Conservation (phyloP, 2,888 invertebrate genomes). For the Ophion costatus region DNA sequence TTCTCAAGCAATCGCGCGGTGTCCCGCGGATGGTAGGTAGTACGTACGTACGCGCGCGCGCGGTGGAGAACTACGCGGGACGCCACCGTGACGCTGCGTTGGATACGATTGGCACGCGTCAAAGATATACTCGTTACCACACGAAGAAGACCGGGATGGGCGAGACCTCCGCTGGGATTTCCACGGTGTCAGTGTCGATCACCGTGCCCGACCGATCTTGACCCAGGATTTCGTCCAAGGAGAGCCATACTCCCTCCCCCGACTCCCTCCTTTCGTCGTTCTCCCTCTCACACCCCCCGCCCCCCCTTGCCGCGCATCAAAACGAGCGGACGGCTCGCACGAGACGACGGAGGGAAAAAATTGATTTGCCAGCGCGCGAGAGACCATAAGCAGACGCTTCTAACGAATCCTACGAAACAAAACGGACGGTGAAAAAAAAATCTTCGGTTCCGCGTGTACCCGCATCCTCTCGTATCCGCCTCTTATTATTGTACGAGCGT, state of each 20-base stretch:
- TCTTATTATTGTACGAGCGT: slow-evolving; percentile 56
- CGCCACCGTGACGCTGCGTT: slow-evolving; percentile 54
- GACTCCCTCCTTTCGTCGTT: not conserved
- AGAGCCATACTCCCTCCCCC: not conserved
- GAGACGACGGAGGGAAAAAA: not conserved
- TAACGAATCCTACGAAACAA: slow-evolving; percentile 40
- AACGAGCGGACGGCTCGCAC: slow-evolving; percentile 29
- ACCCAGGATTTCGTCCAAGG: slow-evolving; percentile 42
- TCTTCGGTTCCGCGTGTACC: slow-evolving; percentile 14
- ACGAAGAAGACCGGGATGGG: slow-evolving; percentile 21
- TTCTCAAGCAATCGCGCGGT: not conserved
- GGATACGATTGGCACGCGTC: slow-evolving; percentile 81
- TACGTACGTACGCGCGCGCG: not conserved
- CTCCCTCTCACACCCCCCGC: not conserved
- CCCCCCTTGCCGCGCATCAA: slow-evolving; percentile 18
- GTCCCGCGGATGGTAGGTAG: not conserved
- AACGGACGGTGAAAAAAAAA: slow-evolving; percentile 27
- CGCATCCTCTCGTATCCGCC: slow-evolving; percentile 55
- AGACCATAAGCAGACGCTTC: slow-evolving; percentile 7
- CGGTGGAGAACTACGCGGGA: slow-evolving; percentile 32
- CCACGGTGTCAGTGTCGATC: slow-evolving; percentile 37
- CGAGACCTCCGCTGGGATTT: slow-evolving; percentile 39
- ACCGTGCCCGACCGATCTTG: slow-evolving; percentile 37
- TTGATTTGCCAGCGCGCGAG: slow-evolving; percentile 1
- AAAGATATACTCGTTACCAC: slow-evolving; percentile 76